A percentile compares a stretch with the other conserved stretches of the same genome.
phyloP scores from a whole-genome alignment of 1,140 invertebrate genomes.

The Drepana arcuata region DNA sequence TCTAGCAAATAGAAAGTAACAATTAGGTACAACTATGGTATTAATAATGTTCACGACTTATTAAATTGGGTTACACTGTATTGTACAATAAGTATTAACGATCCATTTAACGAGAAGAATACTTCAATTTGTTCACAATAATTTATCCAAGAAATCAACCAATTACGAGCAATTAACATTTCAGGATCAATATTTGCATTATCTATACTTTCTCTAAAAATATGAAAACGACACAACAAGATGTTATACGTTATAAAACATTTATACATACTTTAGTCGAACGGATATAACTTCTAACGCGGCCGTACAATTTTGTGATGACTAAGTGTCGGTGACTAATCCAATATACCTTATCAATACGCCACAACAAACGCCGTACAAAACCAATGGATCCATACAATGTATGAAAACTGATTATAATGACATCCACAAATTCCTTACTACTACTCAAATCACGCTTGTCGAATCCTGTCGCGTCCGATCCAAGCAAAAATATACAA shows the following conservation, averaged over 20 bases:
- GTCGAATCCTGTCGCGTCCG: slow-evolving; percentile 32
- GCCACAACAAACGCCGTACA: slow-evolving; percentile 1
- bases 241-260: slow-evolving; percentile 47
- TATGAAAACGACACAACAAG: slow-evolving; percentile 64
- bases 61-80: slow-evolving; percentile 57
- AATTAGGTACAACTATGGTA: slow-evolving; percentile 67
- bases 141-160: slow-evolving; percentile 58
- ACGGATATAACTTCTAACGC: slow-evolving; percentile 44
- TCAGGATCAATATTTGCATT: slow-evolving; percentile 34
- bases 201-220: slow-evolving; percentile 53
- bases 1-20: slow-evolving; percentile 70
- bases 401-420: slow-evolving; percentile 1
- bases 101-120: slow-evolving; percentile 56
- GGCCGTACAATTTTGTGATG: slow-evolving; percentile 55
- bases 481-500: slow-evolving; percentile 64
- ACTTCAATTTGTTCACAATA: slow-evolving; percentile 54
- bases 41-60: slow-evolving; percentile 41
- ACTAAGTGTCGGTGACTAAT: slow-evolving; percentile 52
- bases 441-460: slow-evolving; percentile 33
- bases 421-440: slow-evolving; percentile 26
- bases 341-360: slow-evolving; percentile 40
- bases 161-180: too few relatives aligned
- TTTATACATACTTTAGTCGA: slow-evolving; percentile 42
- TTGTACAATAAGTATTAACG: slow-evolving; percentile 58
- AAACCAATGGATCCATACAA: not conserved